Percentiles rank a stretch among this genome's conserved stretches.
These are phyloP conservation scores for Crocodylus rhombifer DNA, from an alignment of 2,797 vertebrate species.

Conservation along the genomic window DNA sequence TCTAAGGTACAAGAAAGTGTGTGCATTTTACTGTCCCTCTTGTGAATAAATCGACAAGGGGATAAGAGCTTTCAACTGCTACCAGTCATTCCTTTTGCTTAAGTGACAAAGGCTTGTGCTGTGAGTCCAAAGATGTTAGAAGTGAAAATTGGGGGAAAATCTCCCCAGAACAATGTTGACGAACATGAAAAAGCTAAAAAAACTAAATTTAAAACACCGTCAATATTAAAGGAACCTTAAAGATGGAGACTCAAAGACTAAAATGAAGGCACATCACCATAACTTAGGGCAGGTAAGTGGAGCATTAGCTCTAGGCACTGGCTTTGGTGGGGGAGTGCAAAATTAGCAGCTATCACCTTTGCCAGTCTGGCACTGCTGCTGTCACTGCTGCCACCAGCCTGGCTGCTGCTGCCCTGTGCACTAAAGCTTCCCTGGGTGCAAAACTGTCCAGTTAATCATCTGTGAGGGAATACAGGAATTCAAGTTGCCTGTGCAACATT, in stretches of 20 bases:
- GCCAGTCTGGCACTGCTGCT: too few relatives aligned
- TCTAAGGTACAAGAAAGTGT: constrained; percentile 1
- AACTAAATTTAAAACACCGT: neutral
- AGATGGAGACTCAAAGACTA: neutral
- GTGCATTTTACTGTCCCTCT: neutral
- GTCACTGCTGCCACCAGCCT: too few relatives aligned
- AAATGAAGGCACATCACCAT: neutral
- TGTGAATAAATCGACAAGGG: constrained; percentile 14
- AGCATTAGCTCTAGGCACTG: neutral
- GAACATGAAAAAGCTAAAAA: neutral
- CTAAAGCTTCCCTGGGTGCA: too few relatives aligned
- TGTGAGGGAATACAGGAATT: neutral
- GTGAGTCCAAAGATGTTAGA: constrained; percentile 16
- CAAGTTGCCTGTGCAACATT: neutral
- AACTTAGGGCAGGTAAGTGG: constrained; percentile 2
- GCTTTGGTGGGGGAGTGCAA: too few relatives aligned
- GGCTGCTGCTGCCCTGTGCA: too few relatives aligned
- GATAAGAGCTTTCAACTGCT: constrained; percentile 19
- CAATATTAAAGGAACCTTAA: constrained; percentile 29
- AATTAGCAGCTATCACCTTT: too few relatives aligned
- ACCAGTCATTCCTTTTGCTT: constrained; percentile 27
- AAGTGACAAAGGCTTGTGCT: constrained; percentile 15
- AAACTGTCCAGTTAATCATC: neutral
- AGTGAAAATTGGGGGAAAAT: constrained; percentile 27
- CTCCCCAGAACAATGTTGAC: constrained; percentile 16